Conservation (phyloP, 2,888 invertebrate genomes). For the Melipona beecheii region DNA sequence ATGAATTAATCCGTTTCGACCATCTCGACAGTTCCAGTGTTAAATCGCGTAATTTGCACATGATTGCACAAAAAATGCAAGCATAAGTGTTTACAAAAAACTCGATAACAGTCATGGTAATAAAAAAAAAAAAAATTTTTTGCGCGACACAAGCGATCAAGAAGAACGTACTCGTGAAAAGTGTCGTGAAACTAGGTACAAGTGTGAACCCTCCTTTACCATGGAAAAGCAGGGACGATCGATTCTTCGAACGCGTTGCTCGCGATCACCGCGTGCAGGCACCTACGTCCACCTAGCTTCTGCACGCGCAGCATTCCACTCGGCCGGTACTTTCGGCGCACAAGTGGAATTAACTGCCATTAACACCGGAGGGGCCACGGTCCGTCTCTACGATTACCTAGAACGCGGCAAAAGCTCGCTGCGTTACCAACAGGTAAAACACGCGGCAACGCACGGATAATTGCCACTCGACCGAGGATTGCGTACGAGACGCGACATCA, state of each 20-base stretch:
- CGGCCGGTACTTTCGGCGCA: conserved; percentile 58
- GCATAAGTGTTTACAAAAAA: neutral
- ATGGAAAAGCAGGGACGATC: neutral
- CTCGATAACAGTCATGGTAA: neutral
- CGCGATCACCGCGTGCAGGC: conserved; percentile 19
- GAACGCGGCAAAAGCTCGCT: conserved; percentile 53
- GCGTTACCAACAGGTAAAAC: conserved; percentile 57
- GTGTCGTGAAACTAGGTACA: neutral
- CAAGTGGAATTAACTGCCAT: conserved; percentile 65
- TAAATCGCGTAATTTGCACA: neutral
- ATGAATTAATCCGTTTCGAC: too few relatives aligned
- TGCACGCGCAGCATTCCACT: conserved; percentile 37
- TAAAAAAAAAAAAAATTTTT: too few relatives aligned
- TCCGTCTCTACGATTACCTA: conserved; percentile 53
- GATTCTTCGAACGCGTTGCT: conserved; percentile 56
- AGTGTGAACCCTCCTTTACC: neutral
- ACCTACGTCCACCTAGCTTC: conserved; percentile 35
- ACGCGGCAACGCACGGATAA: conserved; percentile 31
- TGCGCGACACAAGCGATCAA: neutral
- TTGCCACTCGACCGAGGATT: conserved; percentile 56
- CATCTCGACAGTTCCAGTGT: too few relatives aligned
- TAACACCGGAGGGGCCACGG: conserved; percentile 26
- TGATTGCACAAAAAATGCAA: neutral
- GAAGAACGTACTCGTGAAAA: neutral
- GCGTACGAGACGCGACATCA: conserved; percentile 57